Evolutionary conservation across 2,797 vertebrate species (phyloP).

Genomic region (Acanthis flammea): DNA sequence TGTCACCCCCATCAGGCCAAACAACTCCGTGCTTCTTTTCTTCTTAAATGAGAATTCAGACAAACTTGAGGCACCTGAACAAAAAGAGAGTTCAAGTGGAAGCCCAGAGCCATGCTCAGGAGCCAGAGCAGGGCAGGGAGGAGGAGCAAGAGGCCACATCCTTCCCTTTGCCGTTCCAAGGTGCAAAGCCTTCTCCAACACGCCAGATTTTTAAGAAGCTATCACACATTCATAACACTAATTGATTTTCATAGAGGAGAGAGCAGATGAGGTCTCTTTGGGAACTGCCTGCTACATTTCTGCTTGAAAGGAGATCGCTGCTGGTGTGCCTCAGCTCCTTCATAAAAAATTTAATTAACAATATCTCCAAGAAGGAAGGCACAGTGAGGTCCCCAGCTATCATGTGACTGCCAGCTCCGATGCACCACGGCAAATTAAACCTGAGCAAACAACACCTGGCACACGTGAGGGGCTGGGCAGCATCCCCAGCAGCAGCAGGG

Average conservation of each 20-base stretch:
- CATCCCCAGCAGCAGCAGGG: not conserved
- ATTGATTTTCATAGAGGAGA: slow-evolving; percentile 75
- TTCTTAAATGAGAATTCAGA: too few species aligned
- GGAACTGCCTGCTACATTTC: slow-evolving; percentile 73
- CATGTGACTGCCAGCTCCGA: slow-evolving; percentile 25
- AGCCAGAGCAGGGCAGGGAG: not conserved
- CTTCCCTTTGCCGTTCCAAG: not conserved
- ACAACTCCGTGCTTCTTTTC: not conserved
- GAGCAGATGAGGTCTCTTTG: slow-evolving; percentile 69
- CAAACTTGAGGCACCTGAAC: not conserved
- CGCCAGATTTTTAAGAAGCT: slow-evolving; percentile 59
- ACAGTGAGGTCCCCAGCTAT: slow-evolving; percentile 55
- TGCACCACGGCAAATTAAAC: slow-evolving; percentile 53
- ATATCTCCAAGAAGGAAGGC: slow-evolving; percentile 62
- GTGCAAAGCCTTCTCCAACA: slow-evolving; percentile 57
- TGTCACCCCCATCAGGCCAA: not conserved
- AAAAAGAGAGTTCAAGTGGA: not conserved
- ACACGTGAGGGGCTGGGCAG: not conserved
- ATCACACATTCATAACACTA: slow-evolving; percentile 74
- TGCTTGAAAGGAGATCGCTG: slow-evolving; percentile 67
- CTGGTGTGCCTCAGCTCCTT: slow-evolving; percentile 62
- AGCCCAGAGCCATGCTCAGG: not conserved
- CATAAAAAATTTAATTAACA: slow-evolving; percentile 77
- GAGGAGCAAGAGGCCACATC: not conserved
- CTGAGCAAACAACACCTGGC: slow-evolving; percentile 51